Percentiles rank a stretch among this genome's conserved stretches.
phyloP scores from a whole-genome alignment of 2,113 vertebrate genomes.

The Calidris pugnax region DNA sequence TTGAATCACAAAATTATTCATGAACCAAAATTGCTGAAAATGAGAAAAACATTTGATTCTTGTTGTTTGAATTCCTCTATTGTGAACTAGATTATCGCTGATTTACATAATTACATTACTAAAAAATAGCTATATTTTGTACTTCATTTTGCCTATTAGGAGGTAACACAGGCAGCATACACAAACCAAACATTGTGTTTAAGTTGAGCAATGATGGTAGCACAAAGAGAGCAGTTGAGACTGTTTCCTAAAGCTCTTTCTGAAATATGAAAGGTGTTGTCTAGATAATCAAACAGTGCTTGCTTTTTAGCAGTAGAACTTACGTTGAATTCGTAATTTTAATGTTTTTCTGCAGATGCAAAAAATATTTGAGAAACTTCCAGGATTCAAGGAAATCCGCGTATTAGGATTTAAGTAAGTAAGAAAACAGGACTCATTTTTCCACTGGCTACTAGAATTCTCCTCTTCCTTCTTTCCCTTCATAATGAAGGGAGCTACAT shows the following conservation, averaged over 20 bases:
- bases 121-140: neutral
- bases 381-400: constrained; percentile 85
- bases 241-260: neutral
- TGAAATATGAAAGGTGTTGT: neutral
- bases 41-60: neutral
- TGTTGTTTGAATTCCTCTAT: neutral
- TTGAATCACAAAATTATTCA: neutral
- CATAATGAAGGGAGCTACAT: neutral
- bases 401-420: constrained; percentile 90
- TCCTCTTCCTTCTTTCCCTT: neutral
- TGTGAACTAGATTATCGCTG: neutral
- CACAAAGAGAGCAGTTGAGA: neutral
- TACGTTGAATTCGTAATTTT: neutral
- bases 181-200: neutral
- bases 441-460: neutral
- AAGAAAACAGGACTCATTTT: neutral
- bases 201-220: neutral
- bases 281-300: neutral
- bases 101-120: neutral
- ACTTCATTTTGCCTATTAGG: neutral
- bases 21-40: neutral
- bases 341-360: constrained; percentile 80
- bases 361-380: constrained; percentile 85
- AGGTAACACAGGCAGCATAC: neutral
- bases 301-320: neutral